Conservation (phyloP, 37 sponge, comb jelly and placozoan species). For the Aplysina aerophoba region DNA sequence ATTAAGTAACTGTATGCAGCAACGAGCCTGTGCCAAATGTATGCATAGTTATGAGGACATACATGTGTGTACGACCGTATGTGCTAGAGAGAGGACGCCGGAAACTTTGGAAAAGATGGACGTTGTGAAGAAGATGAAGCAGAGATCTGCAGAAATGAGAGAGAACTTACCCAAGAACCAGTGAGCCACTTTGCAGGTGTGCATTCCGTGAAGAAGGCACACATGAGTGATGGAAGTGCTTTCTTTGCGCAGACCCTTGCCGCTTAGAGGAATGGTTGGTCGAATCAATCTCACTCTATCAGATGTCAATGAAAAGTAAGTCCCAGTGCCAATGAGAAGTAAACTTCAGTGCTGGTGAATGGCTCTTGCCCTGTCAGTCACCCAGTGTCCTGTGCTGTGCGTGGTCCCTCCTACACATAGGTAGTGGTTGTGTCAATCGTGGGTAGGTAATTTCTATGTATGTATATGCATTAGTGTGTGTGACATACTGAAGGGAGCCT, state of each 20-base stretch:
- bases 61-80: neutral
- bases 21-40: too few species aligned
- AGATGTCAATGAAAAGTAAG: conserved; percentile 23
- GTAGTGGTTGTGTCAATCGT: neutral
- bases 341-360: neutral
- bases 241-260: neutral
- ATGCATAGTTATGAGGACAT: too few species aligned
- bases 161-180: conserved; percentile 37
- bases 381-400: neutral
- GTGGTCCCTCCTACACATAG: neutral
- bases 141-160: neutral
- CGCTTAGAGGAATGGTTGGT: conserved; percentile 21
- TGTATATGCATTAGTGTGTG: conserved; percentile 18
- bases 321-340: neutral
- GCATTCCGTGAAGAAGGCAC: neutral
- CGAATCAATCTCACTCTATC: conserved; percentile 20
- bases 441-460: neutral
- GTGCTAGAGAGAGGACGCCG: neutral
- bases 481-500: too few species aligned
- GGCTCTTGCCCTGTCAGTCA: neutral
- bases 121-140: conserved; percentile 16
- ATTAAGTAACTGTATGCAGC: too few species aligned
- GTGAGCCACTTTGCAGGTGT: neutral
- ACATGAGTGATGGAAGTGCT: too few species aligned
- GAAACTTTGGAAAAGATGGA: neutral